Conservation (phyloP, 2,888 invertebrate species). For the Drosophila macrospina region DNA sequence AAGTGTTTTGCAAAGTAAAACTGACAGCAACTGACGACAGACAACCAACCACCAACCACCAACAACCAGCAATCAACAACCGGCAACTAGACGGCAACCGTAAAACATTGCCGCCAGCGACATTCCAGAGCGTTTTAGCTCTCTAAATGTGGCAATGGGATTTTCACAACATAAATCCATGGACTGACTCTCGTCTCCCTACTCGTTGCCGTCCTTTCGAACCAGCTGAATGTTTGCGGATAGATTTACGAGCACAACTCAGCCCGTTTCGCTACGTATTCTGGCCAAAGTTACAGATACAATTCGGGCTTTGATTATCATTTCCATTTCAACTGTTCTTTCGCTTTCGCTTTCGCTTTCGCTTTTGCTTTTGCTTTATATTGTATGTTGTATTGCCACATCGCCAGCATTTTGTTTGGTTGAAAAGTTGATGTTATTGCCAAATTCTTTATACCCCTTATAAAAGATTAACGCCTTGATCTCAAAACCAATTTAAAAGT, state of each 20-base stretch:
- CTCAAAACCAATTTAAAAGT: not conserved
- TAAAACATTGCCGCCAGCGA: constrained; percentile 41
- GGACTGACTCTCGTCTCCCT: constrained; percentile 10
- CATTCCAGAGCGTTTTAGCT: constrained; percentile 49
- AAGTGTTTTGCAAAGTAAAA: constrained; percentile 39
- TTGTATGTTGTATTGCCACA: constrained; percentile 9
- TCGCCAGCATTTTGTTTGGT: not conserved
- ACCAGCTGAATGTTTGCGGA: constrained; percentile 47
- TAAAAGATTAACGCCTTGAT: not conserved
- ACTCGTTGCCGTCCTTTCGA: not conserved
- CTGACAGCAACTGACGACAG: constrained; percentile 35
- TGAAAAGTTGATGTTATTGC: too few species aligned
- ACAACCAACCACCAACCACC: constrained; percentile 11
- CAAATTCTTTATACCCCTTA: not conserved
- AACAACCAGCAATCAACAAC: constrained; percentile 10
- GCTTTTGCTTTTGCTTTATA: too few species aligned
- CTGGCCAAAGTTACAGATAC: constrained; percentile 31
- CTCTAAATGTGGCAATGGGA: constrained; percentile 60
- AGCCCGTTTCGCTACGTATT: constrained; percentile 17
- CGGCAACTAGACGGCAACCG: constrained; percentile 3
- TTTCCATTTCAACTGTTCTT: constrained; percentile 40
- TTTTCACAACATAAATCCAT: constrained; percentile 65
- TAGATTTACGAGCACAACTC: constrained; percentile 48
- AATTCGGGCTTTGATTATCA: constrained; percentile 45
- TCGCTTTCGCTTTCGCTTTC: too few species aligned